Evolutionary conservation across 2,888 invertebrate genomes (phyloP).

Genomic region (Tupiocoris notatus): DNA sequence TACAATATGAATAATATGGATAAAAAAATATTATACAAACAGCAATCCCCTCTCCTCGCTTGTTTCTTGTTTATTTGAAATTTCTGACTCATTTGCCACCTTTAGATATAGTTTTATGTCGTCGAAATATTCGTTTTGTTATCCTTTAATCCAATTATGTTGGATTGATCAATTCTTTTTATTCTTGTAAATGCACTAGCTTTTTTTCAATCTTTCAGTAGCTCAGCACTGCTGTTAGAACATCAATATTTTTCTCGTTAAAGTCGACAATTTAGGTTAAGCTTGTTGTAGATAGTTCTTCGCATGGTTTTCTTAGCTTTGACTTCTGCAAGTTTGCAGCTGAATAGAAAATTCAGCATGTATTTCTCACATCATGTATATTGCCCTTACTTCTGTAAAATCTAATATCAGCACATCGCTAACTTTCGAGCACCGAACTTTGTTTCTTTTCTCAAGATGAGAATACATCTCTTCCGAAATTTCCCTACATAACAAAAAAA

Average conservation of each 20-base stretch:
- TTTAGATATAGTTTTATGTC: conserved; percentile 29
- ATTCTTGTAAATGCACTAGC: conserved; percentile 10
- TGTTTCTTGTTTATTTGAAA: conserved; percentile 23
- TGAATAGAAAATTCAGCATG: conserved; percentile 1
- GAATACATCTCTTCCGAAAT: background rate
- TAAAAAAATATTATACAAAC: conserved; percentile 44
- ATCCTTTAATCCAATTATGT: background rate
- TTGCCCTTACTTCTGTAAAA: conserved; percentile 31
- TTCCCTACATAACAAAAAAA: conserved; percentile 1
- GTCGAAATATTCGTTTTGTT: conserved; percentile 14
- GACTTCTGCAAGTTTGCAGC: conserved; percentile 3
- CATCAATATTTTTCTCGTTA: background rate
- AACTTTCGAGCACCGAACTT: conserved; percentile 21
- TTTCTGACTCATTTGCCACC: conserved; percentile 43
- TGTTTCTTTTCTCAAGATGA: conserved; percentile 15
- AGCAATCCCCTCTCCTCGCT: conserved; percentile 40
- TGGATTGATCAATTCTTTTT: background rate
- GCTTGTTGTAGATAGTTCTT: background rate
- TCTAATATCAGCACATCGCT: conserved; percentile 36
- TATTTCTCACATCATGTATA: conserved; percentile 6
- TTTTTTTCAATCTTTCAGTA: conserved; percentile 12
- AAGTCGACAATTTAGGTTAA: background rate
- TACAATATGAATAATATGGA: conserved; percentile 42
- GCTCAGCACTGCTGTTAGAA: too few species aligned
- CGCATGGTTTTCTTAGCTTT: background rate